These are phyloP conservation scores for Rhagoletis zephyria DNA, from an alignment of 1,140 invertebrate genomes.

Conservation along the genomic window DNA sequence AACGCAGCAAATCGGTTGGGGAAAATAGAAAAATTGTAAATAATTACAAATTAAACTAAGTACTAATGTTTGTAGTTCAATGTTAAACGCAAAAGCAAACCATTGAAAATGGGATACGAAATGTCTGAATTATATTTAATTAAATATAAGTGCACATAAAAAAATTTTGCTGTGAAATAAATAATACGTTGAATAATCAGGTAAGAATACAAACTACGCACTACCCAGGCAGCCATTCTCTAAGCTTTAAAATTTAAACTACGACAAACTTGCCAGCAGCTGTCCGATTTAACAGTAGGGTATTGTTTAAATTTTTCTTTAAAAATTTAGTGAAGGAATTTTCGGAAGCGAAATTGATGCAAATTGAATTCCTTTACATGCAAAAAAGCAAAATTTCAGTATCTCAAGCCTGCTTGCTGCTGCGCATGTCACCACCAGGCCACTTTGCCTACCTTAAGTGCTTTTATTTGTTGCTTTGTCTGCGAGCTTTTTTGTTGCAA, in stretches of 20 bases:
- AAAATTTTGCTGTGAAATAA: constrained; percentile 18
- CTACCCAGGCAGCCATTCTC: not conserved
- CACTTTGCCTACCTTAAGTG: not conserved
- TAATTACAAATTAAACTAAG: constrained; percentile 5
- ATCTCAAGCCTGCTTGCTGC: constrained; percentile 41
- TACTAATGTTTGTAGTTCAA: not conserved
- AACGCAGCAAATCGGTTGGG: constrained; percentile 11
- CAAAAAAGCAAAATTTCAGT: constrained; percentile 48
- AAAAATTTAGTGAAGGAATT: not conserved
- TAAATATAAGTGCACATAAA: not conserved
- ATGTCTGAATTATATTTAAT: not conserved
- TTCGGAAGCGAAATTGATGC: not conserved
- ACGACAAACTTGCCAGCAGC: not conserved
- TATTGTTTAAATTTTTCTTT: no score
- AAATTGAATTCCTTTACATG: constrained; percentile 52
- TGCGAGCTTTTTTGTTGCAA: constrained; percentile 45
- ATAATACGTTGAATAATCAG: constrained; percentile 33
- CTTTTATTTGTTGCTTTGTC: constrained; percentile 25
- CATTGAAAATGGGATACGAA: no score
- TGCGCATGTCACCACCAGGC: constrained; percentile 48
- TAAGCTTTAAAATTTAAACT: not conserved
- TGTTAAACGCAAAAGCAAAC: no score
- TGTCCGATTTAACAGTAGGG: no score
- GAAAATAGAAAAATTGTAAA: not conserved
- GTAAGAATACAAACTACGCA: not conserved